Conservation (phyloP, 35 echinoderm and acorn worm species). For the Anneissia japonica region DNA sequence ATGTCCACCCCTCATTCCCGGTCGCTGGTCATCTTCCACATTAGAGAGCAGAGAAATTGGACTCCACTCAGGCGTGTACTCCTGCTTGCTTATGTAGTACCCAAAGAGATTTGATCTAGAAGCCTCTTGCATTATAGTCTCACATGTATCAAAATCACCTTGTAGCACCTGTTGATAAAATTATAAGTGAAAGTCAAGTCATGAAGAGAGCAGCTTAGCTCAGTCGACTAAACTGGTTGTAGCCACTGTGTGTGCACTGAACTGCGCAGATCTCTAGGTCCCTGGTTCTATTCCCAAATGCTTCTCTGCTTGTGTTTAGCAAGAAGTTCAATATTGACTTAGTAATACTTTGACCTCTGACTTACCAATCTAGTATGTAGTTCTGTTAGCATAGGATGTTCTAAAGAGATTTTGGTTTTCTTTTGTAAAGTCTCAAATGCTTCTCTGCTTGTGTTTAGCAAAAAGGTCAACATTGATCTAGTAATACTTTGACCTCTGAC, state of each 20-base stretch:
- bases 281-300: too few relatives aligned
- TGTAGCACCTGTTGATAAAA: conserved; percentile 50
- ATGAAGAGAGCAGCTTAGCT: neutral
- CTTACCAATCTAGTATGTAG: conserved; percentile 80
- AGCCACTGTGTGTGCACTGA: too few relatives aligned
- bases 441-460: too few relatives aligned
- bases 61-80: conserved; percentile 74
- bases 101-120: conserved; percentile 53
- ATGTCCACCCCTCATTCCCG: conserved; percentile 93
- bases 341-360: too few relatives aligned
- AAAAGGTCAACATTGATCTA: too few relatives aligned
- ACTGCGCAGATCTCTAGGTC: too few relatives aligned
- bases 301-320: too few relatives aligned
- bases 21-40: conserved; percentile 52
- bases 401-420: conserved; percentile 61
- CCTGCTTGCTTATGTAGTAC: conserved; percentile 61
- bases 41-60: conserved; percentile 24
- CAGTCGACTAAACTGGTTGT: too few relatives aligned
- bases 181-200: neutral
- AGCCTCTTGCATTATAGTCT: conserved; percentile 58
- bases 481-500: too few relatives aligned
- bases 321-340: too few relatives aligned
- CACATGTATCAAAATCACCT: conserved; percentile 77
- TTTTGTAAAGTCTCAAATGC: conserved; percentile 66
- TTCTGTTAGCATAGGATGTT: conserved; percentile 78